Conservation (phyloP, 2,113 vertebrate genomes). For the Planiliza haematocheilus region DNA sequence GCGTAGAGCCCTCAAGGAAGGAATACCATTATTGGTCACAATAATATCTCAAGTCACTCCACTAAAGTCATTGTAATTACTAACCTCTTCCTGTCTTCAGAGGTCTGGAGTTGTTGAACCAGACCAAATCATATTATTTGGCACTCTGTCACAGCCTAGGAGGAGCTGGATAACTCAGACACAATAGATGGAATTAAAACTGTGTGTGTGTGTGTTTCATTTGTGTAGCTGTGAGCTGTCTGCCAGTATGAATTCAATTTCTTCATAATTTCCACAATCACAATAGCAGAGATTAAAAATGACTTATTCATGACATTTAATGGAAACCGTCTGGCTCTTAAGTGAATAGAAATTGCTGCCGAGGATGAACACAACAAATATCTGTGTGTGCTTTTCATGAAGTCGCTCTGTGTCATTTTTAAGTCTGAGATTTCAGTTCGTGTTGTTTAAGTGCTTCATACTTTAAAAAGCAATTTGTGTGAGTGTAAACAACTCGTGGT, state of each 20-base stretch:
- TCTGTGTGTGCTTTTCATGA: not conserved
- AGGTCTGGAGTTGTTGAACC: slow-evolving; percentile 1
- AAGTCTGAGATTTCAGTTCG: not conserved
- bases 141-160: slow-evolving; percentile 12
- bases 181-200: slow-evolving; percentile 38
- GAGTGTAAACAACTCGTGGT: not conserved
- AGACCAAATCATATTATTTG: slow-evolving; percentile 1
- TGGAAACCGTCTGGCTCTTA: slow-evolving; percentile 30
- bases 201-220: not conserved
- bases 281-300: slow-evolving; percentile 22
- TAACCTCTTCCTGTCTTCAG: not conserved
- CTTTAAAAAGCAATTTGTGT: slow-evolving; percentile 21
- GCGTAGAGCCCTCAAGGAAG: slow-evolving; percentile 9
- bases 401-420: not conserved
- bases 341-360: slow-evolving; percentile 8
- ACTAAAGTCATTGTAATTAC: slow-evolving; percentile 29
- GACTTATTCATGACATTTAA: slow-evolving; percentile 50
- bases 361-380: slow-evolving; percentile 9
- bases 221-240: not conserved
- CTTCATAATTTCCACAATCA: slow-evolving; percentile 20
- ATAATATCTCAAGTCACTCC: slow-evolving; percentile 19
- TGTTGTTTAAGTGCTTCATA: slow-evolving; percentile 4
- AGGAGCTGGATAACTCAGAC: slow-evolving; percentile 22
- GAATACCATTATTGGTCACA: slow-evolving; percentile 14
- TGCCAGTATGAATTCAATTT: slow-evolving; percentile 29